Base-by-base conservation (phyloP, 2,113 vertebrate genomes). In the Sphyrna mokarran region DNA sequence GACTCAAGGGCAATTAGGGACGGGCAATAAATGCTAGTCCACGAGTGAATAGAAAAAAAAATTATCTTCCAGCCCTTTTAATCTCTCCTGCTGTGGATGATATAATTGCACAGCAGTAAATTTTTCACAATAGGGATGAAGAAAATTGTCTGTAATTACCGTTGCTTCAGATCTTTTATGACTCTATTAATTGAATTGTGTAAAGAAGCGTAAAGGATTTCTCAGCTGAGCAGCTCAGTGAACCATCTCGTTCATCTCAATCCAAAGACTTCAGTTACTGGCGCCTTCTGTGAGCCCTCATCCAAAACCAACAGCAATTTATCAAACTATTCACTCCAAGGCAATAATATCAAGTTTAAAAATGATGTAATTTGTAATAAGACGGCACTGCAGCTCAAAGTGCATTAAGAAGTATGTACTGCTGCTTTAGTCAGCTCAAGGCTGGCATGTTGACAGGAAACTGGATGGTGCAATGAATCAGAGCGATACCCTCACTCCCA, bases 251-350 rank as follows among this genome's bases (percentile, higher is more conserved):
- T 8, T 5, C n/a, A 83, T 83, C 80, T 83, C 80, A 83, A 37
- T 83, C 37, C 1, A 20, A 40, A 43, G 37, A 83, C 20, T 40
- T 20, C 80, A 83, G 37, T 83, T 22, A 83, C 80, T 83, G 80
- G 80, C 80, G 37, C 80, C 23, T 26, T 89, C 86, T 29, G 9
- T 54, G 43, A 58, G 48, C 26, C 86, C 3, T 89, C 48, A 54
- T 54, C 80, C 86, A 89, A 89, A 89, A 89, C 86, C 86, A 89
- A 89, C 86, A 89, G 48, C 22, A 29, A 89, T 89, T 58, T 26
- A 89, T 58, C 43, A 89, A 89, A 43, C 43, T 29, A 58, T 89
- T 29, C 48, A 89, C 40, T 89, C 48, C 58, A 13, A 29, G 48
- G 22, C 40, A 20, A 40, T 8, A 83, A 1, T 40, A 83, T 40